Evolutionary conservation across 2,113 vertebrate genomes (phyloP), one percentile per base, ranked within the genome.

Genomic region (Gavia stellata): DNA sequence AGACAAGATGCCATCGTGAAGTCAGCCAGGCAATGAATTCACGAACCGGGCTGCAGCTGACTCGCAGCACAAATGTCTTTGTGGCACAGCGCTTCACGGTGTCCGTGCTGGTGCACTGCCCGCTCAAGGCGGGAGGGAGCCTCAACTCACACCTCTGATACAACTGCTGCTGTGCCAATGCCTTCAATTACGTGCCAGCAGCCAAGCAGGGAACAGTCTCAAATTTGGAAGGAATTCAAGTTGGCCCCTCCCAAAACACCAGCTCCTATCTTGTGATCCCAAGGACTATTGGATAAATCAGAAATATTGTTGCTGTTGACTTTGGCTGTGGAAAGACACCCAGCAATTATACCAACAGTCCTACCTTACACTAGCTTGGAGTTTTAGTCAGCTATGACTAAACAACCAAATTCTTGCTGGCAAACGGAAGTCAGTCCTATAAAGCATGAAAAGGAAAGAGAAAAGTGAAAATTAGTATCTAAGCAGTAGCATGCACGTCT

Each of bases 1-100:
- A 24, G 3, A 7, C 15, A 58, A 49, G 2, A 26, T 13, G 44
- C 33, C 1, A 1, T 59, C 8, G 2, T 1, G 1, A 49, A 82
- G 25, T 49, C 81, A 62, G 50, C 17, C 85, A 78, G 90, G 52
- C 86, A 92, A 80, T 26, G 6, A 82, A 61, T 23, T 42, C 31
- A 33, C 3, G 2, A 53, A 26, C 16, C 1, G 2, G 17, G 29
- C 36, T 24, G 38, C 62, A 66, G 73, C 20, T 56, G 61, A 52
- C 23, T 36, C 2, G 0, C 2, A 67, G 74, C 36, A 78, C 63
- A 70, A 31, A 70, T 9, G 31, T 40, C 53, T 65, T 31, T 14
- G 38, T 80, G 49, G 25, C 74, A 38, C 44, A 49, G 79, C 3
- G 1, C 23, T 81, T 47, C 28, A 11, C 34, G 2, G 1, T 0